Evolutionary conservation across 2,888 invertebrate species (phyloP).

Genomic region (Pollenia amentaria): DNA sequence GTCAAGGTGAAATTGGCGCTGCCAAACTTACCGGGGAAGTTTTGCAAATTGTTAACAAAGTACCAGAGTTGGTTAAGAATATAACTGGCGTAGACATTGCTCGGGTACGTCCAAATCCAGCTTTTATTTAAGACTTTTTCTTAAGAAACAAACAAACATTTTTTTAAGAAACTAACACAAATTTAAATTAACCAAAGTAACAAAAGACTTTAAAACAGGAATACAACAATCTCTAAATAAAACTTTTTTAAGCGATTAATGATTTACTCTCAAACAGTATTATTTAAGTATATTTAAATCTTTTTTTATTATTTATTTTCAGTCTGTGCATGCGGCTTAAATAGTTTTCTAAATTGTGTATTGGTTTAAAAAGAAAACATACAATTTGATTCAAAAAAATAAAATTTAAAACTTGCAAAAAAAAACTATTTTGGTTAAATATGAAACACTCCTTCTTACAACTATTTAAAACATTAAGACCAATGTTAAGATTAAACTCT

Average conservation of each 20-base stretch:
- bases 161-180: conserved; percentile 48
- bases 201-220: conserved; percentile 81
- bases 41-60: conserved; percentile 94
- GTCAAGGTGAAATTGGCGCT: conserved; percentile 95
- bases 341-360: conserved; percentile 60
- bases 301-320: conserved; percentile 77
- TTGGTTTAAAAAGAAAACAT: conserved; percentile 17
- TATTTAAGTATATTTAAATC: conserved; percentile 20
- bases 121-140: conserved; percentile 82
- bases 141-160: conserved; percentile 17
- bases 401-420: conserved; percentile 1
- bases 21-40: conserved; percentile 97
- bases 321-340: conserved; percentile 85
- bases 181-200: conserved; percentile 75
- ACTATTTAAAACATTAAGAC: conserved; percentile 14
- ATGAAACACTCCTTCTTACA: not conserved
- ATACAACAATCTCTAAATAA: conserved; percentile 73
- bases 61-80: conserved; percentile 95
- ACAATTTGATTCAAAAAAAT: not conserved
- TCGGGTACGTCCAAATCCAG: conserved; percentile 88
- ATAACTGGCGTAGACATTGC: conserved; percentile 97
- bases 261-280: conserved; percentile 6
- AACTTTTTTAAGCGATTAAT: conserved; percentile 28
- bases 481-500: not conserved
- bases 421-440: not conserved